A percentile compares a stretch with the other conserved stretches of the same genome.
Evolutionary conservation across 2,113 vertebrate species (phyloP).

Genomic region (Corynorhinus townsendii): DNA sequence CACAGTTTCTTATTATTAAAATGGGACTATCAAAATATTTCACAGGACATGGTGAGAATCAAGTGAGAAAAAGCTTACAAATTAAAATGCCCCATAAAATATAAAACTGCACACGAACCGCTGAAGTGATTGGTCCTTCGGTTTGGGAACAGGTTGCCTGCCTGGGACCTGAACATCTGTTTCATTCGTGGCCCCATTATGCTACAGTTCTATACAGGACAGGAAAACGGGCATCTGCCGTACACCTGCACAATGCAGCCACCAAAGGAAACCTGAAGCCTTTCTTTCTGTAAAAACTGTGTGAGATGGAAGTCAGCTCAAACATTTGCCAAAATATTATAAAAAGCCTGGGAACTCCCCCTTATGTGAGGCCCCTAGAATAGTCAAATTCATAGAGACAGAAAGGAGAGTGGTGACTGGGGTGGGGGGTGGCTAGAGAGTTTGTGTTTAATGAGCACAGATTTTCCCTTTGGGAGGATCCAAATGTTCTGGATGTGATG

Average conservation of each 20-base stretch:
- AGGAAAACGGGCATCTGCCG: not conserved
- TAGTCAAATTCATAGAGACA: not conserved
- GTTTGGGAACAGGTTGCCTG: not conserved
- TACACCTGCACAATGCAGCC: not conserved
- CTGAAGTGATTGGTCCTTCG: not conserved
- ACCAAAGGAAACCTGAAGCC: not conserved
- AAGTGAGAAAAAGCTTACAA: not conserved
- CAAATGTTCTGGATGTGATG: not conserved
- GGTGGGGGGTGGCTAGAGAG: not conserved
- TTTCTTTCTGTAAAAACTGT: not conserved
- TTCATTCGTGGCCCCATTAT: not conserved
- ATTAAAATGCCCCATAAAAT: not conserved
- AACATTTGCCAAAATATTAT: not conserved
- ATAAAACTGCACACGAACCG: not conserved
- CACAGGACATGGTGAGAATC: not conserved
- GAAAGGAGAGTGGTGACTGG: not conserved
- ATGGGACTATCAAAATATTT: not conserved
- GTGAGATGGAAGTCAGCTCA: not conserved
- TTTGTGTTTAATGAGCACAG: not conserved
- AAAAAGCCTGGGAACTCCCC: not conserved
- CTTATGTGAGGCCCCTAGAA: not conserved
- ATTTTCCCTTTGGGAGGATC: not conserved
- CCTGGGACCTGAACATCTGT: not conserved
- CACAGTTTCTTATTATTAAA: slow-evolving; percentile 14
- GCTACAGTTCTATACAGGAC: rapidly evolving